phyloP scores from a whole-genome alignment of 2,888 invertebrate genomes.

The Cheilosia urbana region DNA sequence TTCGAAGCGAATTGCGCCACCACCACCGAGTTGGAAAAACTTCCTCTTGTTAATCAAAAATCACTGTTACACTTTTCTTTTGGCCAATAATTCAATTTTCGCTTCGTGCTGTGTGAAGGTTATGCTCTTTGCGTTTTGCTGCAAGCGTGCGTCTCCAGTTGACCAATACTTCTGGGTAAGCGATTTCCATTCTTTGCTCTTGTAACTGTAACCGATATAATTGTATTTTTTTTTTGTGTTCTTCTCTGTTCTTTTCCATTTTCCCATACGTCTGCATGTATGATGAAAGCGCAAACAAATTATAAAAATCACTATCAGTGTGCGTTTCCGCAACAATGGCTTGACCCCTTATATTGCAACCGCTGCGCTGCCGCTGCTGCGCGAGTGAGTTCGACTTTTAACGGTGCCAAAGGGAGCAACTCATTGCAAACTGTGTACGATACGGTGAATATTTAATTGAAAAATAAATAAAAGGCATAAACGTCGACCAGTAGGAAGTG shows the following conservation, averaged over 20 bases:
- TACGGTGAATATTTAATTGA: conserved; percentile 50
- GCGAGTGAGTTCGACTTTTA: conserved; percentile 37
- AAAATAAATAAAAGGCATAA: conserved; percentile 41
- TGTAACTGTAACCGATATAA: conserved; percentile 67
- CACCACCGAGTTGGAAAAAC: conserved; percentile 23
- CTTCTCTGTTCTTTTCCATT: conserved; percentile 22
- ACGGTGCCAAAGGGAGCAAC: conserved; percentile 64
- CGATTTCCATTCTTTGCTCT: conserved; percentile 56
- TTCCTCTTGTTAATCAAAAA: conserved; percentile 61
- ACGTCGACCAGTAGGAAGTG: conserved; percentile 51
- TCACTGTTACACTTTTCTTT: conserved; percentile 71
- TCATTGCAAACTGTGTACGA: conserved; percentile 21
- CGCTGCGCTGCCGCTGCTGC: background rate
- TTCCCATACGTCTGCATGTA: background rate
- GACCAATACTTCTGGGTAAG: conserved; percentile 32
- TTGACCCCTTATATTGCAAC: conserved; percentile 49
- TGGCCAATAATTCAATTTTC: conserved; percentile 53
- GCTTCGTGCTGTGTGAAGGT: conserved; percentile 57
- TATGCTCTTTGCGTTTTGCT: conserved; percentile 59
- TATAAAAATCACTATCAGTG: conserved; percentile 53
- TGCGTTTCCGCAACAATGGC: conserved; percentile 65
- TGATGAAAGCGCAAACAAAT: conserved; percentile 52
- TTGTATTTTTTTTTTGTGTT: conserved; percentile 24
- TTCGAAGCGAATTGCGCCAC: background rate
- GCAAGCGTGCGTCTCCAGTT: conserved; percentile 27